Evolutionary conservation across 2,797 vertebrate genomes (phyloP), one percentile per base, ranked within the genome.

Genomic region (Tinamus major): DNA sequence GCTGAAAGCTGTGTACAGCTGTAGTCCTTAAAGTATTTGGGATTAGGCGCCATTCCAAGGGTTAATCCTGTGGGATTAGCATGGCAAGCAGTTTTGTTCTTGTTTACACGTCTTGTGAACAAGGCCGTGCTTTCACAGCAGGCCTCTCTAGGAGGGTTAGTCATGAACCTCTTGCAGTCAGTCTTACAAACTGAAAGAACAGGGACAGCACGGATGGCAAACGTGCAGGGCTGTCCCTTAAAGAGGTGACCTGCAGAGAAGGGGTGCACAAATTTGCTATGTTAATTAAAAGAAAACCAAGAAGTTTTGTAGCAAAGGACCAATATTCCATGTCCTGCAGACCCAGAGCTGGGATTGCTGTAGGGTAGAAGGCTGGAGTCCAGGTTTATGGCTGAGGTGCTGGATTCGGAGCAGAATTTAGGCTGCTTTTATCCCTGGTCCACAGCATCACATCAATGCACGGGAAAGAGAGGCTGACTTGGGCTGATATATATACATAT

Each of bases 11-110:
- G 75, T 77, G 80, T 92, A 80, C 80, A 89, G 90, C 78, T 81
- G 35, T 74, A 79, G 75, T 84, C 79, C 49, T 81, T 46, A 61
- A 91, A 90, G 65, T 64, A 67, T 82, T 92, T 90, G 80, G 68
- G 76, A 93, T 96, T 93, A 92, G 90, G 84, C 24, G 8, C 70
- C 58, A 89, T 92, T 92, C 87, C 87, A 93, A 78, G 94, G 85
- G 93, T 97, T 96, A 96, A 94, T 95, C 95, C 58, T 42, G 41
- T 35, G 62, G 64, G 90, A 94, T 96, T 95, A 96, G 68, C n/a
- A 12, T 79, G 64, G 87, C 83, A 94, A 89, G 26, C 69, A 67
- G 51, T 95, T 79, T 26, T 91, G 71, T 69, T 94, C 80, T 77
- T 94, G 89, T 95, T 95, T 94, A 92, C 92, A 95, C 37, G 48